These are phyloP conservation scores for Phoeniculus purpureus DNA, from an alignment of 2,797 vertebrate species.

Conservation along the genomic window DNA sequence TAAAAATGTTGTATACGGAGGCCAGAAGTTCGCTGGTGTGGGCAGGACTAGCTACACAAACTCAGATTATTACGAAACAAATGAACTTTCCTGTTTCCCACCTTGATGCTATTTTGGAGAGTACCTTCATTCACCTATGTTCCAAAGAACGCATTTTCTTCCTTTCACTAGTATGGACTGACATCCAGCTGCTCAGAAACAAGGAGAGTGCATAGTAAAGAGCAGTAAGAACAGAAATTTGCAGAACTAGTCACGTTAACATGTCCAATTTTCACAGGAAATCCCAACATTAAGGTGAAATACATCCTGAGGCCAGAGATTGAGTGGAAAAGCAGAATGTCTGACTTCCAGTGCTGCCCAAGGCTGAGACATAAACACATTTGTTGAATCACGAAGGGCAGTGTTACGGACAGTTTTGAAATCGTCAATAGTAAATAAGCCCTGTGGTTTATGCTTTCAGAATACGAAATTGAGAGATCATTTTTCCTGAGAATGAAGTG, in stretches of 20 bases:
- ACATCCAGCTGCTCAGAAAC: not conserved
- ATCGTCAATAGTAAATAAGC: not conserved
- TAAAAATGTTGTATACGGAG: not conserved
- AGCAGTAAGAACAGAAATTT: not conserved
- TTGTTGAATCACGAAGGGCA: not conserved
- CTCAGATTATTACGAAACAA: not conserved
- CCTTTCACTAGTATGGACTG: not conserved
- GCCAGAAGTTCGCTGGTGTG: not conserved
- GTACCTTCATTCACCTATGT: accelerated
- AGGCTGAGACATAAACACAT: not conserved
- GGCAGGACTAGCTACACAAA: accelerated
- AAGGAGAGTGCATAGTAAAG: not conserved
- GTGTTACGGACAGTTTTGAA: not conserved
- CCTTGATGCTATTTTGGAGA: not conserved
- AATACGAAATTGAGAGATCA: slow-evolving; percentile 91
- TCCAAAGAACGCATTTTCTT: not conserved
- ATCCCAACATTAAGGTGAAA: not conserved
- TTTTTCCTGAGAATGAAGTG: slow-evolving; percentile 98
- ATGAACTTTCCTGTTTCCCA: not conserved
- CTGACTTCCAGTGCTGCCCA: not conserved
- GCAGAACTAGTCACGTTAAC: not conserved
- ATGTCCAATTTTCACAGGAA: not conserved
- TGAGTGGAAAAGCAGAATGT: not conserved
- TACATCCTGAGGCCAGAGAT: not conserved
- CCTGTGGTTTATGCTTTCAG: slow-evolving; percentile 77